Base-by-base conservation (phyloP, 2,113 vertebrate genomes). In the Rana temporaria region DNA sequence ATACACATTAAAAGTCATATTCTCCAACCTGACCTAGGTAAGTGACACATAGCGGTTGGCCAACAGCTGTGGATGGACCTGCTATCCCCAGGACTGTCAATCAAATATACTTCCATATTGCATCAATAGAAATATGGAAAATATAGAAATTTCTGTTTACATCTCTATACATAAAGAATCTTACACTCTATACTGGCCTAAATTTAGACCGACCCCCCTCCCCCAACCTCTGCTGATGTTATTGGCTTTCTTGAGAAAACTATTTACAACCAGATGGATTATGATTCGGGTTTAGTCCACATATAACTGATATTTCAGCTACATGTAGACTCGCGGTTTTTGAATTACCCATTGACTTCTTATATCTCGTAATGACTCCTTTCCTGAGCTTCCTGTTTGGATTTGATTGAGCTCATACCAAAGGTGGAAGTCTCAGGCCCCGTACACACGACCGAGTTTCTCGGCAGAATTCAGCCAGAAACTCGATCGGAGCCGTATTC, bases 11-110 rank as follows among this genome's bases (percentile, higher is more conserved):
- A 88, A 85, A 93, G 88, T 90, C 88, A 88, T 92, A 92, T 92
- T 93, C 88, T 92, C 90, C 90, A 78, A 88, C 90, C 90, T 93
- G 88, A 88, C 90, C 93, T 89, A 91, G 90, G 89, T 86, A 86
- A 92, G 82, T 88, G 77, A 85, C 86, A 91, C 81, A 84, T 6
- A 22, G 88, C 86, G 79, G 85, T 53, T 89, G 86, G 87, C 75
- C 3, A 86, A 88, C 79, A 88, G 91, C 92, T 88, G 87, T 85
- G 91, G 91, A 91, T 91, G 91, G 92, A 90, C 93, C 93, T 78
- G 94, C 93, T 91, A 93, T 91, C 93, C 84, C 85, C 89, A 91
- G 91, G 87, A 89, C 88, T 87, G 79, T 87, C 79, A 90, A 82
- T 87, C 87, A 84, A n/a, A 75, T 73, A 55, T 56, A 76, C 16